Evolutionary conservation across 1,140 invertebrate genomes (phyloP).

Genomic region (Cydia splendana): DNA sequence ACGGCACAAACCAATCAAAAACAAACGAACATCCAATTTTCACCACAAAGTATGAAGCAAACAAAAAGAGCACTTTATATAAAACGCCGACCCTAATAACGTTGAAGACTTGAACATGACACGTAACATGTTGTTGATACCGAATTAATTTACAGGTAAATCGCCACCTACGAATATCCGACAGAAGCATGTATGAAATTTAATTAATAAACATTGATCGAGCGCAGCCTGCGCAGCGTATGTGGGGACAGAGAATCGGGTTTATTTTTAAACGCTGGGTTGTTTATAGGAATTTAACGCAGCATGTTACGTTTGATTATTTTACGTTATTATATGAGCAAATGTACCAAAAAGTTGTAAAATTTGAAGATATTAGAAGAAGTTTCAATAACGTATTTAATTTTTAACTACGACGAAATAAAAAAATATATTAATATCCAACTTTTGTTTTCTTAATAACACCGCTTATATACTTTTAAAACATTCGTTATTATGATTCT

Average conservation of each 20-base stretch:
- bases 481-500: no score
- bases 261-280: slow-evolving; percentile 8
- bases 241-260: not conserved
- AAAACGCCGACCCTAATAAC: slow-evolving; percentile 33
- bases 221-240: slow-evolving; percentile 26
- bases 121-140: slow-evolving; percentile 36
- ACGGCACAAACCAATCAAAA: not conserved
- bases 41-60: not conserved
- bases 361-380: no score
- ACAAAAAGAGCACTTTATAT: slow-evolving; percentile 18
- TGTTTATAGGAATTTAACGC: not conserved
- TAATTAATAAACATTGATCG: slow-evolving; percentile 47
- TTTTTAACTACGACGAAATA: no score
- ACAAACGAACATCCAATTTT: not conserved
- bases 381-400: no score
- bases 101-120: slow-evolving; percentile 27
- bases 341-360: no score
- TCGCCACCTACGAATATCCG: slow-evolving; percentile 47
- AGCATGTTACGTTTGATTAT: not conserved
- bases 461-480: no score
- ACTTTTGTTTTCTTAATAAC: no score
- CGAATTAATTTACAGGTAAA: slow-evolving; percentile 55
- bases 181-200: slow-evolving; percentile 50
- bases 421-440: no score
- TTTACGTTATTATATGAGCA: not conserved